Conservation (phyloP, 2,797 vertebrate genomes). For the Typhlichthys subterraneus region DNA sequence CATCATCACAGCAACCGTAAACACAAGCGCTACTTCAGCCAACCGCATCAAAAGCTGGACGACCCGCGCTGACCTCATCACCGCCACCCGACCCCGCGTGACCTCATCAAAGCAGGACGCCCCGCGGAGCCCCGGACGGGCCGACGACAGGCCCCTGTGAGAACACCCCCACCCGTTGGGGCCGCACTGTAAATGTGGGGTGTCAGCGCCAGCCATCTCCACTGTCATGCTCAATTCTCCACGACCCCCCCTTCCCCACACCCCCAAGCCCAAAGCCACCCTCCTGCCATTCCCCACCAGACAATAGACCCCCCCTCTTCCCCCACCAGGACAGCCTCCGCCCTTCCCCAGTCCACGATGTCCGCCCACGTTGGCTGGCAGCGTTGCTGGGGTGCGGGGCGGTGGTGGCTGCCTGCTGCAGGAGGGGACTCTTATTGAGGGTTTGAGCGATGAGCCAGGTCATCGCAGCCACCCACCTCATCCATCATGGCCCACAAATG, state of each 20-base stretch:
- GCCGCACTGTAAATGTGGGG: conserved; percentile 73
- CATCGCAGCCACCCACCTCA: conserved; percentile 84
- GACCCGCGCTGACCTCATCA: conserved; percentile 83
- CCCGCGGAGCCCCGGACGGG: conserved; percentile 61
- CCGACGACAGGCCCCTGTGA: conserved; percentile 64
- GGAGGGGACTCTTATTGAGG: conserved; percentile 83
- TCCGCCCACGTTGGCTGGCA: conserved; percentile 78
- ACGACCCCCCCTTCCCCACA: conserved; percentile 14
- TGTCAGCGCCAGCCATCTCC: conserved; percentile 67
- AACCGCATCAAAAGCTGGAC: conserved; percentile 82
- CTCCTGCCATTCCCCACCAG: conserved; percentile 48
- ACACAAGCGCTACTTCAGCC: conserved; percentile 59
- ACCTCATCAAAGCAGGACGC: conserved; percentile 82
- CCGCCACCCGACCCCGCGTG: conserved; percentile 69
- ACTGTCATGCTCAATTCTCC: conserved; percentile 72
- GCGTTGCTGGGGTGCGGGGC: conserved; percentile 57
- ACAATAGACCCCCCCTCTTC: conserved; percentile 68
- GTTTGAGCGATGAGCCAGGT: conserved; percentile 85
- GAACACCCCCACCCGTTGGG: conserved; percentile 78
- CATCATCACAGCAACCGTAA: conserved; percentile 40
- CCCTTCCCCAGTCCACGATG: conserved; percentile 64
- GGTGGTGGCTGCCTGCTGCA: conserved; percentile 72
- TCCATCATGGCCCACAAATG: conserved; percentile 83
- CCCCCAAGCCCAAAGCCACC: conserved; percentile 19
- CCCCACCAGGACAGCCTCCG: too few relatives aligned